Evolutionary conservation across 2,888 invertebrate species (phyloP).

Genomic region (Brachylomia viminalis): DNA sequence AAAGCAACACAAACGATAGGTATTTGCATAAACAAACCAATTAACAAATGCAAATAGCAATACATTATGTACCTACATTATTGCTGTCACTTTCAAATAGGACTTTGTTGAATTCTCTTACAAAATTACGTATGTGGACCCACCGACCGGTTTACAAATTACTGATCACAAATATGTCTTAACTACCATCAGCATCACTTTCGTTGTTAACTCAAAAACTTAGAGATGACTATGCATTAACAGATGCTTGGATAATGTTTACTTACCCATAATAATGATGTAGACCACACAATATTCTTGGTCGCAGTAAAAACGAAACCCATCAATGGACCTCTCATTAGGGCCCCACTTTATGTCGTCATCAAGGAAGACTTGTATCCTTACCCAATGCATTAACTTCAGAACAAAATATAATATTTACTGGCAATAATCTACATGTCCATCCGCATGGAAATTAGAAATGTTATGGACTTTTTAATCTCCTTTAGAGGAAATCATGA

Average conservation of each 20-base stretch:
- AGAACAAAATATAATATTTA: conserved; percentile 53
- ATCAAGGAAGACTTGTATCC: conserved; percentile 64
- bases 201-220: conserved; percentile 29
- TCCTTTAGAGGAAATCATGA: conserved; percentile 50
- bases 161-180: conserved; percentile 19
- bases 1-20: not conserved
- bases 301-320: conserved; percentile 54
- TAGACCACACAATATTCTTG: conserved; percentile 59
- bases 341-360: conserved; percentile 48
- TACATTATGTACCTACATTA: conserved; percentile 20
- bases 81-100: conserved; percentile 33
- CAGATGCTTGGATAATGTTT: conserved; percentile 14
- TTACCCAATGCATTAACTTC: conserved; percentile 49
- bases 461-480: conserved; percentile 55
- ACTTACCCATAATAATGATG: conserved; percentile 34
- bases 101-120: conserved; percentile 34
- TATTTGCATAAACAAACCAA: conserved; percentile 37
- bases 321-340: conserved; percentile 65
- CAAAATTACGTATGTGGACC: conserved; percentile 2
- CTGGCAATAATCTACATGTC: conserved; percentile 41
- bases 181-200: conserved; percentile 12
- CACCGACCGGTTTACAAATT: conserved; percentile 14
- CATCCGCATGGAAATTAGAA: conserved; percentile 59
- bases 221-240: conserved; percentile 20
- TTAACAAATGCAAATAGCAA: conserved; percentile 35